Conservation (phyloP, 2,888 invertebrate genomes). For the Dione juno region DNA sequence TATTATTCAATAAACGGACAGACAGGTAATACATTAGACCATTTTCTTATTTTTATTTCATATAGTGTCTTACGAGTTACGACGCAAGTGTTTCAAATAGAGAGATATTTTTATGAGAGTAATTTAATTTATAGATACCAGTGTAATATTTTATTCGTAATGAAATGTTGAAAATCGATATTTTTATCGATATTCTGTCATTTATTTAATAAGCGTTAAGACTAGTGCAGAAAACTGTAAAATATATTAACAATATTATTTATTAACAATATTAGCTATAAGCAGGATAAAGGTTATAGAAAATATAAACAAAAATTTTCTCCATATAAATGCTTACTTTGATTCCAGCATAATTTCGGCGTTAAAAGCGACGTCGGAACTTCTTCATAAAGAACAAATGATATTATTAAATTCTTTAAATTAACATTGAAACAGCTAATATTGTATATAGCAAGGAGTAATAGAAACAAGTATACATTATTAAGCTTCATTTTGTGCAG, state of each 20-base stretch:
- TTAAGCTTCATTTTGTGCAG: slow-evolving; percentile 32
- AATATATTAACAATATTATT: too few relatives aligned
- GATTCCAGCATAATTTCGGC: slow-evolving; percentile 65
- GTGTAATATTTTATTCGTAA: not conserved
- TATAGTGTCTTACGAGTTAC: too few relatives aligned
- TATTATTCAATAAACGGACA: not conserved
- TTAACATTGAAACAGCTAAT: slow-evolving; percentile 26
- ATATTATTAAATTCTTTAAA: slow-evolving; percentile 40
- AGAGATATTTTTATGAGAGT: not conserved
- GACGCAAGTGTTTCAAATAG: not conserved
- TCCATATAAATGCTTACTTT: slow-evolving; percentile 55
- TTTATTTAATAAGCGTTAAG: too few relatives aligned
- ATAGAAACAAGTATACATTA: slow-evolving; percentile 23
- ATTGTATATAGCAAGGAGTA: slow-evolving; percentile 12
- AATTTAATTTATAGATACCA: not conserved
- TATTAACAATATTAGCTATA: too few relatives aligned
- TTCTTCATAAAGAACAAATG: slow-evolving; percentile 59
- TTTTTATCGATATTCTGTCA: too few relatives aligned
- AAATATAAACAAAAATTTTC: not conserved
- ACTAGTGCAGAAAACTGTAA: too few relatives aligned
- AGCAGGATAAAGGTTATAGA: not conserved
- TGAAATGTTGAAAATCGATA: not conserved
- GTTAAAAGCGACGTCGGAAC: slow-evolving; percentile 59
- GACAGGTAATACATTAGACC: not conserved
- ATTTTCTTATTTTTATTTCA: too few relatives aligned